These are phyloP conservation scores for Entomobrya multifasciata DNA, from an alignment of 2,888 invertebrate species.

Conservation along the genomic window DNA sequence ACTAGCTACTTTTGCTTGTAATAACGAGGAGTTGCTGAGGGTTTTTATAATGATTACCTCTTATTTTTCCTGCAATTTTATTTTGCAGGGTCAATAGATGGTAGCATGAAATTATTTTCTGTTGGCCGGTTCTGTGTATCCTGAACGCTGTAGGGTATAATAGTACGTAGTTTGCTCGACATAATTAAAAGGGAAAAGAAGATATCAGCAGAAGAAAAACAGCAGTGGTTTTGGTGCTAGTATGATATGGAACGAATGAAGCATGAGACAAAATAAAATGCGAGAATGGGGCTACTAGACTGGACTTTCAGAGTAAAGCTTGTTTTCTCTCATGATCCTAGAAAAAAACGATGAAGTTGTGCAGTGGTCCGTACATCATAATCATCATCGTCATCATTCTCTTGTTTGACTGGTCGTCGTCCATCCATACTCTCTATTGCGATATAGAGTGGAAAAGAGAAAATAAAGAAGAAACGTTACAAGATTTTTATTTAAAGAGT, in stretches of 20 bases:
- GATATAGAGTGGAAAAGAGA: no score
- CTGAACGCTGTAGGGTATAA: background rate
- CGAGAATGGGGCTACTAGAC: background rate
- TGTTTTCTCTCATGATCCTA: background rate
- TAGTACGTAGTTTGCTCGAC: slow-evolving; percentile 40
- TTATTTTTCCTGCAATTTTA: background rate
- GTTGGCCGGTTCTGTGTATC: background rate
- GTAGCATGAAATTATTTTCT: background rate
- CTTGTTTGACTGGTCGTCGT: no score
- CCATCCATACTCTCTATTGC: no score
- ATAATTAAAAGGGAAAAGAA: slow-evolving; percentile 66
- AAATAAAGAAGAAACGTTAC: background rate
- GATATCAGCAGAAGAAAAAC: background rate
- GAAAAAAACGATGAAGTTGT: background rate
- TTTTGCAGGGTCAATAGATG: background rate
- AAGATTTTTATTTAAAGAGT: slow-evolving; percentile 33
- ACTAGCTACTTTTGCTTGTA: no score
- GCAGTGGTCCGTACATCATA: background rate
- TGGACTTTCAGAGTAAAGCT: no score
- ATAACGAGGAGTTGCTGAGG: no score
- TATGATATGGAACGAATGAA: background rate
- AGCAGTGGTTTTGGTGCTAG: background rate
- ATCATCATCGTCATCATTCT: no score
- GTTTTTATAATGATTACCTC: no score
- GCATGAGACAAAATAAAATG: background rate